Evolutionary conservation across 2,797 vertebrate species (phyloP), one percentile per base, ranked within the genome.

Genomic region (Dallia pectoralis): DNA sequence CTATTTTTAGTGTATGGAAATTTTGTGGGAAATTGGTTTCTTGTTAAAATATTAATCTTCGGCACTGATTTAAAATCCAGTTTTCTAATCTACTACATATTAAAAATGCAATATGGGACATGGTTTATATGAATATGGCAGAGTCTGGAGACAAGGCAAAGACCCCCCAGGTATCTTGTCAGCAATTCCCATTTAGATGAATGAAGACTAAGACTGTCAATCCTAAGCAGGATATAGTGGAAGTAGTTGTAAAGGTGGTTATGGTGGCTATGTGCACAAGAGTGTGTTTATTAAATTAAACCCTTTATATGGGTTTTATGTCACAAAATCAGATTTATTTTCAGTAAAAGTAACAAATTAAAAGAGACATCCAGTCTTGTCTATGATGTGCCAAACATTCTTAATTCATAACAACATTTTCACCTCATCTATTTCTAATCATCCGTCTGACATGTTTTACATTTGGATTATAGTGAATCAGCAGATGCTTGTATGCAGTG

Each of bases 371-470:
- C 47, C 79, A 59, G 74, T 64, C 75, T 59, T 67, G 77, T 80
- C 80, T 82, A 70, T 30, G 61, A 73, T 48, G 78, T 85, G 83
- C 85, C 88, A 86, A 79, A 81, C 68, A 77, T 74, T 83, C 69
- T 76, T 71, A 27, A 74, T 81, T 84, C 53, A 79, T 22, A n/a
- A 51, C 9, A 88, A 88, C 89, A 89, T 93, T 90, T 92, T 91
- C 87, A 40, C 36, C 36, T 36, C 33, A 36, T 36, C 40, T 44
- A 3, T 44, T 44, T 14, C 9, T 44, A 44, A 44, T 44, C 40
- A 44, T 44, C 12, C 14, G 4, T 44, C 40, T 2, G 12, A 22
- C 7, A 22, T 22, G 2, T 22, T n/a, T 56, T 56, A 5, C 19
- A 25, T 1, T 22, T 11, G 2, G n/a, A 25, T 22, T 56, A 22